Evolutionary conservation across 2,113 vertebrate genomes (phyloP).

Genomic region (Arothron firmamentum): DNA sequence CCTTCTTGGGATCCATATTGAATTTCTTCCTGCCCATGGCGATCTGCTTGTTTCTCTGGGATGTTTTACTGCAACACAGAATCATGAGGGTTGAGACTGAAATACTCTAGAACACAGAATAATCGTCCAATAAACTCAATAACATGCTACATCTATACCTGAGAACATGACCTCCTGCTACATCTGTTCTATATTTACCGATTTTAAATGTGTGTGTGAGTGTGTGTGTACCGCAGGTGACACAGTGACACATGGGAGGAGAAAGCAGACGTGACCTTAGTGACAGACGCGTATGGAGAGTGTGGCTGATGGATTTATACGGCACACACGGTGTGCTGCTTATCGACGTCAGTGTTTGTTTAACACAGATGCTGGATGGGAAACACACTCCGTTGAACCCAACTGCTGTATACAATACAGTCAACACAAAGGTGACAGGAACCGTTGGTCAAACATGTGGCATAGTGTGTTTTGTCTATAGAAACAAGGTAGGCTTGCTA

Average conservation of each 20-base stretch:
- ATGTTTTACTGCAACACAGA: constrained; percentile 83
- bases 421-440: not conserved
- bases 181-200: constrained; percentile 3
- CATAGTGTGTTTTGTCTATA: not conserved
- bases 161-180: constrained; percentile 2
- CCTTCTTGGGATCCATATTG: constrained; percentile 99
- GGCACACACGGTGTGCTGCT: not conserved
- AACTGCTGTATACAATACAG: not conserved
- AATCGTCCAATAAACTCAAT: not conserved
- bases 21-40: constrained; percentile 99
- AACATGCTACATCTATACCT: not conserved
- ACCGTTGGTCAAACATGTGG: not conserved
- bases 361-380: constrained; percentile 1
- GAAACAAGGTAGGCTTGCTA: not conserved
- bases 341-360: constrained; percentile 5
- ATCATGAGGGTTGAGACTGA: constrained; percentile 1
- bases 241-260: constrained; percentile 10
- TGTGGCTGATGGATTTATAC: constrained; percentile 10
- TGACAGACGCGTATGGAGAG: constrained; percentile 4
- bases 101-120: not conserved
- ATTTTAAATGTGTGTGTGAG: not conserved
- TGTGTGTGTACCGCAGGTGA: not conserved
- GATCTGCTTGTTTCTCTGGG: constrained; percentile 96
- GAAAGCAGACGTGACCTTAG: not conserved
- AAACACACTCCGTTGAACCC: not conserved